Evolutionary conservation across 2,113 vertebrate genomes (phyloP).

Genomic region (Actenoides lindsayi): DNA sequence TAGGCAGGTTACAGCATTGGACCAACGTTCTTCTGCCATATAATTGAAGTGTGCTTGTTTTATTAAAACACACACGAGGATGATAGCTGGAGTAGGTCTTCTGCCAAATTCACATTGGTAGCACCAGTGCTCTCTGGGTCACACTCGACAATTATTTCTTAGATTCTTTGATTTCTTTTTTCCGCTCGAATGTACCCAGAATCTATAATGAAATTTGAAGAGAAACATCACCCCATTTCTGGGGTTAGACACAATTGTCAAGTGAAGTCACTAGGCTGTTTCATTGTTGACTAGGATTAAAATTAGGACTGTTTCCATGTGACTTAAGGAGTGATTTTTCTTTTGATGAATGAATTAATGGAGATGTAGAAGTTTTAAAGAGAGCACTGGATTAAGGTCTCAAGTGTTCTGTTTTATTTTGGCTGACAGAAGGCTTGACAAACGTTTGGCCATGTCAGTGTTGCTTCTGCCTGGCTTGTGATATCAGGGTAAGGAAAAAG

Average conservation of each 20-base stretch:
- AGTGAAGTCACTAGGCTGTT: background rate
- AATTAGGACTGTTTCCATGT: background rate
- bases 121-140: background rate
- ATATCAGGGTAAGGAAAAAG: background rate
- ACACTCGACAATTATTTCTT: background rate
- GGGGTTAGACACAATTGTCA: background rate
- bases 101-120: background rate
- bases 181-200: background rate
- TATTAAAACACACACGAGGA: background rate
- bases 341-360: background rate
- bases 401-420: background rate
- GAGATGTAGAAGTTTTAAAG: background rate
- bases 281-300: background rate
- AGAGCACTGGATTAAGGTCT: background rate
- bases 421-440: background rate
- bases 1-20: background rate
- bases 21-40: background rate
- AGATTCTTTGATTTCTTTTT: background rate
- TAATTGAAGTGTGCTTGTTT: background rate
- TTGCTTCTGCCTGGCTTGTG: background rate
- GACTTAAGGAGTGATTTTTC: background rate
- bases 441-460: background rate
- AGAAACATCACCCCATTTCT: background rate
- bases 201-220: background rate
- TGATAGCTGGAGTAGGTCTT: background rate